Evolutionary conservation across 2,797 vertebrate genomes (phyloP).

Genomic region (Bucorvus abyssinicus): DNA sequence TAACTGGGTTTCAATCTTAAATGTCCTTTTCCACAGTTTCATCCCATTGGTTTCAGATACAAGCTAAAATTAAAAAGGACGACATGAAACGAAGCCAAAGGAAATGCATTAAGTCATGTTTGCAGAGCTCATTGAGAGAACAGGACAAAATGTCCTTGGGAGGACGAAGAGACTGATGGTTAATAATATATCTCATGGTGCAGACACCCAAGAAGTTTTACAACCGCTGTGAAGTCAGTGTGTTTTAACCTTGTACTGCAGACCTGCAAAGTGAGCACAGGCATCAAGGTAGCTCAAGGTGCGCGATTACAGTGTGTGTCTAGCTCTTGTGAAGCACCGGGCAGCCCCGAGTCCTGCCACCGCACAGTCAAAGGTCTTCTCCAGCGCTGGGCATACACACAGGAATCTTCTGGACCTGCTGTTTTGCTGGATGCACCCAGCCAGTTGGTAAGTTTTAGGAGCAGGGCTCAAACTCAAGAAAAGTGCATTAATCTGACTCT

Average conservation of each 20-base stretch:
- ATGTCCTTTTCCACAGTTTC: conserved; percentile 22
- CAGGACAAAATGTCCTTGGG: background rate
- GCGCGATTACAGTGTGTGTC: no score
- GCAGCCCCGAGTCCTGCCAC: background rate
- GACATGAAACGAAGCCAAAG: conserved; percentile 1
- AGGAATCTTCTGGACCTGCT: background rate
- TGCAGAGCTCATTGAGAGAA: background rate
- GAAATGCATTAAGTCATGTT: background rate
- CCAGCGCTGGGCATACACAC: background rate
- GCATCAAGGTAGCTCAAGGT: background rate
- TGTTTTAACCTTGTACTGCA: background rate
- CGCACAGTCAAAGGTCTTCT: background rate
- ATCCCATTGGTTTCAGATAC: background rate
- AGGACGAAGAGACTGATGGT: background rate
- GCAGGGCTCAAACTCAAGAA: background rate
- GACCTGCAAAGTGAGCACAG: background rate
- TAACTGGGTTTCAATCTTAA: background rate
- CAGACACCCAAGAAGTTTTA: background rate
- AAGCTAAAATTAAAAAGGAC: background rate
- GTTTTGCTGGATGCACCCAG: background rate
- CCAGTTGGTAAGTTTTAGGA: background rate
- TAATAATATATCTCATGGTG: background rate
- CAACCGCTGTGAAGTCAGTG: background rate
- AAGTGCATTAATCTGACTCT: background rate
- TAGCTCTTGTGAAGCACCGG: background rate